A percentile compares a stretch with the other conserved stretches of the same genome.
phyloP scores from a whole-genome alignment of 2,113 vertebrate genomes.

The Tyto alba region DNA sequence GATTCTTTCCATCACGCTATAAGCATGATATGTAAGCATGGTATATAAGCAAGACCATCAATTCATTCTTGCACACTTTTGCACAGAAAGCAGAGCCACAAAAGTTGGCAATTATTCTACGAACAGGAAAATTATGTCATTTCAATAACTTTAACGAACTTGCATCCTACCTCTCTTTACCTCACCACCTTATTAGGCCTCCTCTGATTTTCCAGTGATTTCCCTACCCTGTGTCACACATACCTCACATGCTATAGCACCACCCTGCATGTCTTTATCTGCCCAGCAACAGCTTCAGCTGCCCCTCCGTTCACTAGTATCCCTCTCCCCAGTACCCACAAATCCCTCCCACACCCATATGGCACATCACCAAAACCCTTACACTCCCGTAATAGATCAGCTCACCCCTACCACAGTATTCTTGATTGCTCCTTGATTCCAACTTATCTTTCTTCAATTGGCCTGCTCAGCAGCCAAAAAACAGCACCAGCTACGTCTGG shows the following conservation, averaged over 20 bases:
- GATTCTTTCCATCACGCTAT: background rate
- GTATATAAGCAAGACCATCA: background rate
- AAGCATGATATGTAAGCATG: no score
- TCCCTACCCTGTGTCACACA: background rate
- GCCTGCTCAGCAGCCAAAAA: background rate
- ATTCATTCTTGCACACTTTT: background rate
- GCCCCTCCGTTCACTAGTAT: accelerated
- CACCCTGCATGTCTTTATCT: background rate
- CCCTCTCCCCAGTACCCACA: background rate
- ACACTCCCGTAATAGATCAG: background rate
- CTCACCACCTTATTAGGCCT: background rate
- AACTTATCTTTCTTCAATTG: background rate
- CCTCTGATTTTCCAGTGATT: background rate
- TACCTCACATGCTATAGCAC: background rate
- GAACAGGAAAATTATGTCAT: background rate
- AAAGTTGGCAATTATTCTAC: background rate
- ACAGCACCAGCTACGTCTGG: background rate
- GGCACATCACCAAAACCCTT: background rate
- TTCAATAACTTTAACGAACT: accelerated
- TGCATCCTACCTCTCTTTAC: background rate
- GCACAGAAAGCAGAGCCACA: background rate
- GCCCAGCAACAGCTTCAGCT: background rate
- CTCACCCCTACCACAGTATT: background rate
- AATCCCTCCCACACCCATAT: background rate
- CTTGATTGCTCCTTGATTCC: background rate